Conservation (phyloP, 2,113 vertebrate species). For the Alaudala cheleensis region DNA sequence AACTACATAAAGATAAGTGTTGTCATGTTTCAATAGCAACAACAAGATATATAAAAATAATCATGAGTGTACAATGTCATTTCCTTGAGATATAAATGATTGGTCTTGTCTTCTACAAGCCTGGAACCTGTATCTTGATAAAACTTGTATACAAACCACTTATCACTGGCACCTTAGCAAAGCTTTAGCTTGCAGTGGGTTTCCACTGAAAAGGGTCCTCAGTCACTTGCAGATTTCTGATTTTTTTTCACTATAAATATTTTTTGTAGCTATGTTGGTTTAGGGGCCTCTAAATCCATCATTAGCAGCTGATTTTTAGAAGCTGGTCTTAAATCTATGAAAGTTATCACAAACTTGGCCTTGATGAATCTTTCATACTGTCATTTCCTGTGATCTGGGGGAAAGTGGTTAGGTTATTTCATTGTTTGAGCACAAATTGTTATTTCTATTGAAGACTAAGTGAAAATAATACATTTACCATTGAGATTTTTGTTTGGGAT, state of each 20-base stretch:
- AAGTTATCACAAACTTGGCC: not conserved
- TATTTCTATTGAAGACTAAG: not conserved
- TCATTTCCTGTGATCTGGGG: not conserved
- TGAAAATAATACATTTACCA: not conserved
- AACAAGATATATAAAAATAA: slow-evolving; percentile 28
- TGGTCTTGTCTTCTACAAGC: not conserved
- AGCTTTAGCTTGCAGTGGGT: not conserved
- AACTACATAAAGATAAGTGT: slow-evolving; percentile 18
- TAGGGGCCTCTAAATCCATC: not conserved
- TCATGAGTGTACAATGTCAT: not conserved
- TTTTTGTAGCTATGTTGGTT: not conserved
- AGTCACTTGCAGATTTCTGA: not conserved
- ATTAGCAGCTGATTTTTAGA: not conserved
- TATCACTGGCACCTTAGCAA: not conserved
- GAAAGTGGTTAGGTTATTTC: not conserved
- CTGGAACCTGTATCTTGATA: not conserved
- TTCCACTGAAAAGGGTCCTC: not conserved
- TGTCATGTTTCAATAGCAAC: slow-evolving; percentile 43
- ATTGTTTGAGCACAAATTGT: not conserved
- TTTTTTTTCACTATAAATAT: not conserved
- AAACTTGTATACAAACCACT: not conserved
- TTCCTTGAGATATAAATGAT: not conserved
- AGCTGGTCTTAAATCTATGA: not conserved
- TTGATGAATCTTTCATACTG: not conserved
- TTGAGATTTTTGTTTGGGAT: not conserved